phyloP scores from a whole-genome alignment of 2,888 invertebrate species.

The Eudasyphora cyanicolor region DNA sequence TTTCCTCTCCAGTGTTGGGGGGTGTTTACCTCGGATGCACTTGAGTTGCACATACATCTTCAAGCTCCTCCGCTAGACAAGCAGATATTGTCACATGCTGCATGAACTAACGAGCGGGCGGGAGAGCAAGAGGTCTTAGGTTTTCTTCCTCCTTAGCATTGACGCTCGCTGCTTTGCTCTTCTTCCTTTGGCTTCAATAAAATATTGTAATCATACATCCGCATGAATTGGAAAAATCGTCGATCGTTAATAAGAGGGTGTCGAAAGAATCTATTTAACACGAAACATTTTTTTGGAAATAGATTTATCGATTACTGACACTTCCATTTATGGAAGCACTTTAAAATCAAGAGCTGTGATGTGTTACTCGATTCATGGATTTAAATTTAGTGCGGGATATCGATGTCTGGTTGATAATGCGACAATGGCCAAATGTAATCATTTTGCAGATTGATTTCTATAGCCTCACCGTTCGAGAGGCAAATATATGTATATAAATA shows the following conservation, averaged over 20 bases:
- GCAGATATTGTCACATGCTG: slow-evolving; percentile 52
- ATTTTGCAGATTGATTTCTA: too few species aligned
- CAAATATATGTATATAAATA: too few species aligned
- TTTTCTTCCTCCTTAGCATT: slow-evolving; percentile 5
- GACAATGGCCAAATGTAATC: too few species aligned
- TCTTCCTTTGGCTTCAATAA: slow-evolving; percentile 21
- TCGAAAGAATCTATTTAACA: slow-evolving; percentile 44
- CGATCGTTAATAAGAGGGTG: slow-evolving; percentile 48
- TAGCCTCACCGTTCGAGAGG: too few species aligned
- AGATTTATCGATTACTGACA: slow-evolving; percentile 41
- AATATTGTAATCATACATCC: slow-evolving; percentile 27
- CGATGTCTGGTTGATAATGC: too few species aligned
- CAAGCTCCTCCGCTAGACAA: slow-evolving; percentile 26
- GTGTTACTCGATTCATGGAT: slow-evolving; percentile 2
- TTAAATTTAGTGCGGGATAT: neutral
- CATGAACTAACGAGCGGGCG: too few species aligned
- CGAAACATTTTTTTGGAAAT: neutral
- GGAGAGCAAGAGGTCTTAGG: too few species aligned
- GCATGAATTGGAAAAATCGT: slow-evolving; percentile 40
- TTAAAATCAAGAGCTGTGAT: neutral
- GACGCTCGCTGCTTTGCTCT: neutral
- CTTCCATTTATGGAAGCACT: slow-evolving; percentile 22
- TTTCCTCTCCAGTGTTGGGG: neutral
- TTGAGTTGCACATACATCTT: slow-evolving; percentile 5
- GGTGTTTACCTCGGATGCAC: slow-evolving; percentile 1